Base-by-base conservation (phyloP, 2,797 vertebrate genomes). In the Arrhamphus sclerolepis region DNA sequence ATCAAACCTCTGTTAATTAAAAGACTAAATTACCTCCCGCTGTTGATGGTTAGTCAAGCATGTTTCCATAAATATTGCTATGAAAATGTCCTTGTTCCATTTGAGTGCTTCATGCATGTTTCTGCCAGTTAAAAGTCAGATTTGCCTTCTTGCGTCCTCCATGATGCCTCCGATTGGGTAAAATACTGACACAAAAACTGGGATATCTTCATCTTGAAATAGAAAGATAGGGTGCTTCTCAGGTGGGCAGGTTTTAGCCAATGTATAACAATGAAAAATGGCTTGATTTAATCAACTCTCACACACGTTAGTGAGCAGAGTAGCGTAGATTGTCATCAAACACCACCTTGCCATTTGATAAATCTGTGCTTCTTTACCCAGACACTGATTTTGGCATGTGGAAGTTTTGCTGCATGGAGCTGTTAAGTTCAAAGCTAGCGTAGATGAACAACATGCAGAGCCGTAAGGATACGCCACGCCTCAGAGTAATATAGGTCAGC, bases 1-100 rank as follows among this genome's bases (percentile, higher is more conserved):
- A 73, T 77, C 64, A 80, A 69, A 67, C 65, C 66, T 70, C 63
- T 41, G 49, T 73, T 83, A 81, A 83, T 87, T 74, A 75, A 85
- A 87, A 71, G 19, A 59, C 31, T 63, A 54, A 78, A 71, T 73
- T 48, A 50, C 31, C 44, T n/a, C 21, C 43, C 29, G 22, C 51
- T 57, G 41, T 50, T 49, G 28, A 46, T 63, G 38, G n/a, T 0
- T 0, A 63, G 46, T 60, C 38, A 21, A 66, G 41, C 24, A 66
- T 62, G 49, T 70, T 69, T 70, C 21, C 4, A 18, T 60, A 31
- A 42, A 41, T 57, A 50, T 49, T 68, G n/a, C 68, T 28, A 24
- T 39, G 53, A 60, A 55, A 62, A 34, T 51, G 20, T 42, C 17
- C 53, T 46, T 1, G 1, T 62, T 66, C 42, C 0, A 1, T 54